Evolutionary conservation across 2,888 invertebrate genomes (phyloP).

Genomic region (Acrocera orbiculus): DNA sequence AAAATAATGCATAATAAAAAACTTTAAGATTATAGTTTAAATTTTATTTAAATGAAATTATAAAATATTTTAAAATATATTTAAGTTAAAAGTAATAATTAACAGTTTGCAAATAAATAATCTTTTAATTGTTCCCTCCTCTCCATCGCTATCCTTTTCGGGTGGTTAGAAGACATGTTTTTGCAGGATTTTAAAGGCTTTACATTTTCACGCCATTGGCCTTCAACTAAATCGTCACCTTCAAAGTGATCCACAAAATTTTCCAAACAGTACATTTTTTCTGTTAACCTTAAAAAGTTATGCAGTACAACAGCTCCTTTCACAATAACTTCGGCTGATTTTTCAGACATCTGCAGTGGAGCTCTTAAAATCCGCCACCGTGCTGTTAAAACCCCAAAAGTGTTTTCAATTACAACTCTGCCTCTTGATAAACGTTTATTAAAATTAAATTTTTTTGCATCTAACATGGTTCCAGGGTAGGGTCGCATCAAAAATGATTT

Average conservation of each 20-base stretch:
- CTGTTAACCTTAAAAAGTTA: background rate
- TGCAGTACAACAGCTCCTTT: background rate
- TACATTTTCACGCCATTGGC: background rate
- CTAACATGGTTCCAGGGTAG: background rate
- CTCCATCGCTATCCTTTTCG: too few species aligned
- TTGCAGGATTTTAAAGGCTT: too few species aligned
- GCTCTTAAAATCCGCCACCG: background rate
- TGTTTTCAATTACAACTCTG: slow-evolving; percentile 7
- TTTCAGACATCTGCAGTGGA: background rate
- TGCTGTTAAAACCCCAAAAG: slow-evolving; percentile 11
- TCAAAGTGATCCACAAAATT: background rate
- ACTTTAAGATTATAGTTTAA: too few species aligned
- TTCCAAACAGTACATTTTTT: background rate
- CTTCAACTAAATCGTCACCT: background rate
- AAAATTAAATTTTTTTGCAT: background rate
- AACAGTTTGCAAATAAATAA: too few species aligned
- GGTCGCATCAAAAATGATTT: background rate
- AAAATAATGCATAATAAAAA: too few species aligned
- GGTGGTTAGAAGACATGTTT: too few species aligned
- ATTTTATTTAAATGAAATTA: too few species aligned
- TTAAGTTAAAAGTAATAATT: too few species aligned
- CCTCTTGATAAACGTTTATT: slow-evolving; percentile 9
- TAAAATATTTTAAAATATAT: too few species aligned
- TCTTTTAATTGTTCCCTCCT: too few species aligned
- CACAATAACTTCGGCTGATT: background rate